phyloP scores from a whole-genome alignment of 1,140 invertebrate species.

The Liolophura sinensis region DNA sequence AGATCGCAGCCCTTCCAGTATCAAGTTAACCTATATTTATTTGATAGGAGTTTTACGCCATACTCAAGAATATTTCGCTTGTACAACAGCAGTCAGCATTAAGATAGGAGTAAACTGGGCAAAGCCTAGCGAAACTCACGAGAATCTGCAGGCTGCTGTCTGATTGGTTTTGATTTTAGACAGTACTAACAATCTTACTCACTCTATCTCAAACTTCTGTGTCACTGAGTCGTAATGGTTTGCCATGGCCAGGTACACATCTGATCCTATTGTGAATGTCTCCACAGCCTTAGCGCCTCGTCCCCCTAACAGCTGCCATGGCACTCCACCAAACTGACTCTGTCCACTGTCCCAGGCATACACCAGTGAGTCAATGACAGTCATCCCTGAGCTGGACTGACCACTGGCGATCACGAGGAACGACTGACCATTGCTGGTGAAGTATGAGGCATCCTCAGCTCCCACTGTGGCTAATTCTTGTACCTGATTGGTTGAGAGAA shows the following conservation, averaged over 20 bases:
- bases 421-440: slow-evolving; percentile 22
- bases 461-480: slow-evolving; percentile 46
- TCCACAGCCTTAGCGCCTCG: slow-evolving; percentile 35
- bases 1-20: no score
- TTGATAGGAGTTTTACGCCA: no score
- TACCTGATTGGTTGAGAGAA: slow-evolving; percentile 24
- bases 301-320: slow-evolving; percentile 34
- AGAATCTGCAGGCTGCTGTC: no score
- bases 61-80: no score
- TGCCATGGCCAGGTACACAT: slow-evolving; percentile 42
- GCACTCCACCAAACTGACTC: slow-evolving; percentile 27
- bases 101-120: no score
- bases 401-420: slow-evolving; percentile 46
- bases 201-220: slow-evolving; percentile 35
- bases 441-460: slow-evolving; percentile 39
- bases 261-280: slow-evolving; percentile 32
- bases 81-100: no score
- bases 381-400: slow-evolving; percentile 37
- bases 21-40: no score
- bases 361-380: slow-evolving; percentile 32
- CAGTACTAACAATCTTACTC: slow-evolving; percentile 5
- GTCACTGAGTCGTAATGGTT: slow-evolving; percentile 40
- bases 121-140: no score
- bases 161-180: no score
- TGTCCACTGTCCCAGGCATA: slow-evolving; percentile 38